A percentile compares a stretch with the other conserved stretches of the same genome.
These are phyloP conservation scores for Zaprionus bogoriensis DNA, from an alignment of 2,888 invertebrate genomes.

Conservation along the genomic window DNA sequence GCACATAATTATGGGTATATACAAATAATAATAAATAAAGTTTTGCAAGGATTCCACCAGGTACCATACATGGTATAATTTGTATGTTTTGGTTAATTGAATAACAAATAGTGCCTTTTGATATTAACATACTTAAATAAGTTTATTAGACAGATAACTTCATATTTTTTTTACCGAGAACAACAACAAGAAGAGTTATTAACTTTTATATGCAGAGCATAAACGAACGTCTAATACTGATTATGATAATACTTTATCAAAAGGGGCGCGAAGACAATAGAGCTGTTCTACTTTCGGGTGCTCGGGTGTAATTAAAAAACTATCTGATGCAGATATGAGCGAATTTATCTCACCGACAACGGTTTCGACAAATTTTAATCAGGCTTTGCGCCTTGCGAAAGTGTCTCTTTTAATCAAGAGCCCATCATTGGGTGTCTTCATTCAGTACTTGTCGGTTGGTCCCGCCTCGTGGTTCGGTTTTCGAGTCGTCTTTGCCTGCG, in stretches of 20 bases:
- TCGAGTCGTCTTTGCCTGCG: too few species aligned
- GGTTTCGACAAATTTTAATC: constrained; percentile 8
- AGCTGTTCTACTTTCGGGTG: background rate
- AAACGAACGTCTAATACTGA: background rate
- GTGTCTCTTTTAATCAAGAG: background rate
- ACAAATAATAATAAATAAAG: too few species aligned
- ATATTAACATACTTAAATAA: too few species aligned
- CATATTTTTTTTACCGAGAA: too few species aligned
- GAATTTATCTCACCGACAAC: constrained; percentile 1
- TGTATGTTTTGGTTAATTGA: too few species aligned
- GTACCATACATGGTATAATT: too few species aligned
- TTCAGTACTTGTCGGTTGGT: background rate
- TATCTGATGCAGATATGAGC: constrained; percentile 8
- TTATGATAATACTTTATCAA: background rate
- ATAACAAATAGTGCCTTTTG: too few species aligned
- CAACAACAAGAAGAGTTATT: too few species aligned
- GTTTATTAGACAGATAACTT: too few species aligned
- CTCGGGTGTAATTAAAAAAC: constrained; percentile 12
- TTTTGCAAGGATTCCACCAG: too few species aligned
- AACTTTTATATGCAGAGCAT: too few species aligned
- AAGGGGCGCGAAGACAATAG: background rate
- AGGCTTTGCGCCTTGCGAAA: background rate
- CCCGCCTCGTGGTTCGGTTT: background rate
- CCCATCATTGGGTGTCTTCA: background rate
- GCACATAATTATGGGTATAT: too few species aligned